phyloP scores from a whole-genome alignment of 2,888 invertebrate species.

The Alloplasta piceator region DNA sequence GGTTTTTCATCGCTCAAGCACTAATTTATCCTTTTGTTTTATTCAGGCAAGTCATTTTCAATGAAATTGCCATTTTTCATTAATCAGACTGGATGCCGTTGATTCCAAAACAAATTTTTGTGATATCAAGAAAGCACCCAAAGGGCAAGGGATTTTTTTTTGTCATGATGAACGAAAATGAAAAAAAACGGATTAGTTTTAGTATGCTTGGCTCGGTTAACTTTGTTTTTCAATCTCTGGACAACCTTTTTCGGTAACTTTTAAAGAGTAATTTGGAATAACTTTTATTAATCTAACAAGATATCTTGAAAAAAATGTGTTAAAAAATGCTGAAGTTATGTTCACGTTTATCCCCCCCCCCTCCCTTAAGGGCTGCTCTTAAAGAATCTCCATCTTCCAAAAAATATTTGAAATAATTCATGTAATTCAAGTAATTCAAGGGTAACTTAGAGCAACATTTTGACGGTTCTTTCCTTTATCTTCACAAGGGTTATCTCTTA shows the following conservation, averaged over 20 bases:
- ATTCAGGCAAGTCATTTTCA: not conserved
- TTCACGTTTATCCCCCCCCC: too few relatives aligned
- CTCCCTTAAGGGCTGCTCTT: too few relatives aligned
- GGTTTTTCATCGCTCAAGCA: slow-evolving; percentile 18
- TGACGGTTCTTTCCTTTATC: too few relatives aligned
- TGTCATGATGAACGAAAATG: not conserved
- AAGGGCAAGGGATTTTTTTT: not conserved
- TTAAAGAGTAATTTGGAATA: too few relatives aligned
- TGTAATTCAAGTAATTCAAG: too few relatives aligned
- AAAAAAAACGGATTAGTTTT: not conserved
- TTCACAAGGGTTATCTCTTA: too few relatives aligned
- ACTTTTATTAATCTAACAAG: too few relatives aligned
- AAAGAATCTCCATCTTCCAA: too few relatives aligned
- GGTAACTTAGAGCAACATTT: not conserved
- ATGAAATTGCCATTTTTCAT: not conserved
- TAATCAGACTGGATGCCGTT: slow-evolving; percentile 4
- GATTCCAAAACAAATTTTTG: not conserved
- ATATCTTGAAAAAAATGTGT: too few relatives aligned
- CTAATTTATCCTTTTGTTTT: not conserved
- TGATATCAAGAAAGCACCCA: not conserved
- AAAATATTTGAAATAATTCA: too few relatives aligned
- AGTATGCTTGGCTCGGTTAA: slow-evolving; percentile 18
- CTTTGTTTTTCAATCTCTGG: not conserved
- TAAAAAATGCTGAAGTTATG: too few relatives aligned
- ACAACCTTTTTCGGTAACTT: too few relatives aligned